phyloP scores from a whole-genome alignment of 2,113 vertebrate genomes.

The Dasyornis broadbenti region DNA sequence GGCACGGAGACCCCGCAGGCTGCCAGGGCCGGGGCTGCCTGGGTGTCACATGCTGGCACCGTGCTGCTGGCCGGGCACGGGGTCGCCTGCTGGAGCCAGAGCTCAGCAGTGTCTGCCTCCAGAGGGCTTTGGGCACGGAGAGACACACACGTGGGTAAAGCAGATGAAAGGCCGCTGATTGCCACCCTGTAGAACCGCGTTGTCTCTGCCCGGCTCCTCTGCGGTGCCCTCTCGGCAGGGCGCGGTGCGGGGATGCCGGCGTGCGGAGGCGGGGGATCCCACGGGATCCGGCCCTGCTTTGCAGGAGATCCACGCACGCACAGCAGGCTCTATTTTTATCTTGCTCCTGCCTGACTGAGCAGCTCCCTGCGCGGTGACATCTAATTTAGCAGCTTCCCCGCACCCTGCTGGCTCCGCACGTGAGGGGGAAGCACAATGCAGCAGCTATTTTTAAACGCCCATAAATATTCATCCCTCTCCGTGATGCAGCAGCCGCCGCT shows the following conservation, averaged over 20 bases:
- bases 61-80: background rate
- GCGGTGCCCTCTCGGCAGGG: background rate
- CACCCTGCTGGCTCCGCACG: conserved; percentile 63
- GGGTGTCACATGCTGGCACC: background rate
- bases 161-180: fast-evolving
- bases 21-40: background rate
- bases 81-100: background rate
- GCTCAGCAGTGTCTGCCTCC: background rate
- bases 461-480: conserved; percentile 59
- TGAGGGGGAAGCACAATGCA: conserved; percentile 66
- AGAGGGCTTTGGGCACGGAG: background rate
- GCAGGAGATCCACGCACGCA: conserved; percentile 1
- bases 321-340: conserved; percentile 62
- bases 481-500: conserved; percentile 33
- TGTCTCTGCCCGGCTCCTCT: background rate
- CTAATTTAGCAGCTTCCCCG: conserved; percentile 65
- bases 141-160: fast-evolving
- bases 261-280: conserved; percentile 31
- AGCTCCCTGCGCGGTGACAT: conserved; percentile 55
- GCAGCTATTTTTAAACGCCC: conserved; percentile 59
- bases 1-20: fast-evolving
- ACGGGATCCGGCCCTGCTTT: background rate
- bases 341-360: conserved; percentile 35
- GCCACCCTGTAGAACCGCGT: fast-evolving
- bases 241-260: background rate